Evolutionary conservation across 2,113 vertebrate genomes (phyloP).

Genomic region (Menura novaehollandiae): DNA sequence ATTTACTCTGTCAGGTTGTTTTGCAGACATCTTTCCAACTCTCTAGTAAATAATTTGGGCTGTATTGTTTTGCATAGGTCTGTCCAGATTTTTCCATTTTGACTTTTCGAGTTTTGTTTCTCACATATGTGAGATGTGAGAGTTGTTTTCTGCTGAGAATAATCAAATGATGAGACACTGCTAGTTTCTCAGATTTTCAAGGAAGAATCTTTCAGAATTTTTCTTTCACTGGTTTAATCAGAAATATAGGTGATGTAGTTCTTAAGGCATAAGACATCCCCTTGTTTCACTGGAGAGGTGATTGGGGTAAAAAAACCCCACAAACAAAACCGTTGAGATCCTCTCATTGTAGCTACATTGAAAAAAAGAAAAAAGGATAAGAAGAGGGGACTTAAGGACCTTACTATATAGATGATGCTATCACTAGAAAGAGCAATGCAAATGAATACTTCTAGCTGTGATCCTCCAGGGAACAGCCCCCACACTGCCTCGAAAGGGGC

Average conservation of each 20-base stretch:
- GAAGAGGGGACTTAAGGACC: neutral
- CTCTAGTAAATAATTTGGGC: neutral
- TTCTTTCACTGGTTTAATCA: neutral
- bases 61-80: neutral
- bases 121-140: neutral
- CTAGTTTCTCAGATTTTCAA: neutral
- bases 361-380: neutral
- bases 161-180: neutral
- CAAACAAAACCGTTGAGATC: neutral
- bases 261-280: neutral
- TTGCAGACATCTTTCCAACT: neutral
- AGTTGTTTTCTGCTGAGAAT: neutral
- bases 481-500: neutral
- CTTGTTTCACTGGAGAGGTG: neutral
- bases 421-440: neutral
- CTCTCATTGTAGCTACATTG: neutral
- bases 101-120: neutral
- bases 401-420: neutral
- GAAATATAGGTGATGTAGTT: neutral
- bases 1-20: neutral
- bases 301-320: neutral
- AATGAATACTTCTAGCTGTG: neutral
- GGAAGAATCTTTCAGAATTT: neutral
- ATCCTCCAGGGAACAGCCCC: neutral
- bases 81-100: neutral